phyloP scores from a whole-genome alignment of 2,113 vertebrate species.

The Eubucco bourcierii region DNA sequence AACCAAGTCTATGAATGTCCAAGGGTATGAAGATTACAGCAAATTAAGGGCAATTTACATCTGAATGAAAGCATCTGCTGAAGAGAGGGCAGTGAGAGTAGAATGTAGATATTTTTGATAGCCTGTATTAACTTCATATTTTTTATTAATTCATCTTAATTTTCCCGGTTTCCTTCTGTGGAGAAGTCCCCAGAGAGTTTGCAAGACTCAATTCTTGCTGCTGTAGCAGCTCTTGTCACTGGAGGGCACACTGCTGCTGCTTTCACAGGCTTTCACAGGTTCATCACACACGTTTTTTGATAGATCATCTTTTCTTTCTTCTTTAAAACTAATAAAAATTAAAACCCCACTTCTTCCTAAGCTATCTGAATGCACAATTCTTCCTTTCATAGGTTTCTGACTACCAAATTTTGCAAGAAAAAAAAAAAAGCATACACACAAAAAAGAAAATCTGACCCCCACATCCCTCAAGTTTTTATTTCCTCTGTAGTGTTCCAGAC shows the following conservation, averaged over 20 bases:
- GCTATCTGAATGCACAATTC: not conserved
- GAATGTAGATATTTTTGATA: not conserved
- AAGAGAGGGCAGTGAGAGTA: not conserved
- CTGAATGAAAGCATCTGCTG: not conserved
- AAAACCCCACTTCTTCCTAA: not conserved
- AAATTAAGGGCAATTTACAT: not conserved
- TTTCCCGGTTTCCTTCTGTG: not conserved
- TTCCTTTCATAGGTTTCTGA: not conserved
- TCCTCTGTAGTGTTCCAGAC: conserved; percentile 2
- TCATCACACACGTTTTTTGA: not conserved
- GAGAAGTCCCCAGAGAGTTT: not conserved
- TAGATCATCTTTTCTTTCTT: not conserved
- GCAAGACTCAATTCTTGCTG: not conserved
- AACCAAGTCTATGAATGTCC: not conserved
- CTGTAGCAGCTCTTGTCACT: conserved; percentile 57
- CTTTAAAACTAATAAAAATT: not conserved
- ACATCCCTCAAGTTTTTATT: not conserved
- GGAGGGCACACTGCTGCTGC: conserved; percentile 63
- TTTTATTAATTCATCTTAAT: not conserved
- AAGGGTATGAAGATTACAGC: not conserved
- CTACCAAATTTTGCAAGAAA: not conserved
- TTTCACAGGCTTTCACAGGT: not conserved
- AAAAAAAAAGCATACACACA: not conserved
- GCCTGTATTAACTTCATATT: not conserved
- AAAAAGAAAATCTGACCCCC: not conserved